Evolutionary conservation across 2,113 vertebrate species (phyloP).

Genomic region (Eptesicus fuscus): DNA sequence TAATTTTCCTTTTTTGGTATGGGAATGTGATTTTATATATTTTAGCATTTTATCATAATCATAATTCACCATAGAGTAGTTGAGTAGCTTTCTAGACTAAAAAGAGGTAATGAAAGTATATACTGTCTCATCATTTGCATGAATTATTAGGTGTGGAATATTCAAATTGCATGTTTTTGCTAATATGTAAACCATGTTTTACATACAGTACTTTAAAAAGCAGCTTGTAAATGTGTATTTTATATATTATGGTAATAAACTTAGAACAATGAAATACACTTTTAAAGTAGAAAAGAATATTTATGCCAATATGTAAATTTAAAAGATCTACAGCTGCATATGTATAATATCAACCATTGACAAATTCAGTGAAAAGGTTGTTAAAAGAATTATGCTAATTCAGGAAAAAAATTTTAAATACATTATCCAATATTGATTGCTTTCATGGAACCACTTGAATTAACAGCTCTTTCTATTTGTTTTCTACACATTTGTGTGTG

Average conservation of each 20-base stretch:
- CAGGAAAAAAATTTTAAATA: slow-evolving; percentile 7
- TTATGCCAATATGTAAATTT: slow-evolving; percentile 29
- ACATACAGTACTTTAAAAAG: slow-evolving; percentile 54
- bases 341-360: not conserved
- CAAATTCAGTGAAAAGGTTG: not conserved
- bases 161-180: slow-evolving; percentile 78
- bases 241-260: slow-evolving; percentile 38
- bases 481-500: not conserved
- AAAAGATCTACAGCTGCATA: slow-evolving; percentile 13
- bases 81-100: slow-evolving; percentile 57
- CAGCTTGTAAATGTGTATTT: slow-evolving; percentile 9
- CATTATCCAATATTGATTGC: not conserved
- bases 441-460: not conserved
- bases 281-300: slow-evolving; percentile 17
- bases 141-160: slow-evolving; percentile 64
- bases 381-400: not conserved
- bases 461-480: not conserved
- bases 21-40: slow-evolving; percentile 52
- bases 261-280: not conserved
- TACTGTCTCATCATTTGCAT: slow-evolving; percentile 84
- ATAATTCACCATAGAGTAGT: slow-evolving; percentile 43
- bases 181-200: slow-evolving; percentile 74
- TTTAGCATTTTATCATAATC: slow-evolving; percentile 50
- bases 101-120: slow-evolving; percentile 83
- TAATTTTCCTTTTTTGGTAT: slow-evolving; percentile 36